Evolutionary conservation across 2,888 invertebrate species (phyloP).

Genomic region (Drosophila kuntzei): DNA sequence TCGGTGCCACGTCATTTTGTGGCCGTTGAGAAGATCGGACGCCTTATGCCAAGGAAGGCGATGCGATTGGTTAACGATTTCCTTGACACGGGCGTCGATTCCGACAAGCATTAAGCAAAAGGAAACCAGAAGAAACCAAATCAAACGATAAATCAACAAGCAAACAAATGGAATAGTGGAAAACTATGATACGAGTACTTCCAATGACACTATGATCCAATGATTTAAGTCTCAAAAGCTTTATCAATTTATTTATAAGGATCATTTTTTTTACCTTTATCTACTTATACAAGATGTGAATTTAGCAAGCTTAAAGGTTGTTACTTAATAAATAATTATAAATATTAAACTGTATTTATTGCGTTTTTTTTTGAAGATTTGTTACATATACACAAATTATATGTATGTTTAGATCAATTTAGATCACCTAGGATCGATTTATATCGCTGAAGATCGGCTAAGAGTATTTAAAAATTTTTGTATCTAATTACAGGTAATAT

Average conservation of each 20-base stretch:
- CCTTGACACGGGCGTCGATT: conserved; percentile 88
- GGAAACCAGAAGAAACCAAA: not conserved
- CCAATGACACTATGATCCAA: conserved; percentile 24
- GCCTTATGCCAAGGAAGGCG: conserved; percentile 87
- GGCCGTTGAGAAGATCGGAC: conserved; percentile 79
- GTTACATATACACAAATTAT: too few relatives aligned
- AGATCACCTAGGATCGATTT: too few relatives aligned
- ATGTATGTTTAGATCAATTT: too few relatives aligned
- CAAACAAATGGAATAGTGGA: not conserved
- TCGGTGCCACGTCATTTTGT: conserved; percentile 88
- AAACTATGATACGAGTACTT: conserved; percentile 12
- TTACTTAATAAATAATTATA: conserved; percentile 65
- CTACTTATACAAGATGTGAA: conserved; percentile 40
- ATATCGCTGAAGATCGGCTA: too few relatives aligned
- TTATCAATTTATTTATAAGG: conserved; percentile 23
- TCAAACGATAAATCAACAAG: not conserved
- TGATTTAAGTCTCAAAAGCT: conserved; percentile 45
- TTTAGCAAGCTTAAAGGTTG: conserved; percentile 55
- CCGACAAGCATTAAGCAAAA: conserved; percentile 83
- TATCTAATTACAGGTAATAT: too few relatives aligned
- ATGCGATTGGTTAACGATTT: conserved; percentile 88
- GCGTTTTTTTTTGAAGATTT: too few relatives aligned
- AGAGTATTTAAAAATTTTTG: too few relatives aligned
- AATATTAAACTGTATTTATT: not conserved
- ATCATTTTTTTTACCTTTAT: conserved; percentile 19